phyloP scores from a whole-genome alignment of 2,797 vertebrate genomes.

The Xerus rutilus region DNA sequence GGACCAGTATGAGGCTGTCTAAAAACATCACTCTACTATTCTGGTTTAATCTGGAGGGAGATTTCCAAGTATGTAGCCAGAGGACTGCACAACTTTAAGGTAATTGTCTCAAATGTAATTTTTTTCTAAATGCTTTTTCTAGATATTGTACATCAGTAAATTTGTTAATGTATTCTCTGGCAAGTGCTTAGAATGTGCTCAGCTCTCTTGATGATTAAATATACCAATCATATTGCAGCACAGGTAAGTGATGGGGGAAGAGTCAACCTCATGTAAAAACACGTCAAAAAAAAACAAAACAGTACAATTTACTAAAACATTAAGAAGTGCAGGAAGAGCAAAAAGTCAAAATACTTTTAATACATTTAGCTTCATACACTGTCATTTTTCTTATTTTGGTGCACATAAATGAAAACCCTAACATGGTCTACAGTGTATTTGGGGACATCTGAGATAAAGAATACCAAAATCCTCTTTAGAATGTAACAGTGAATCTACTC shows the following conservation, averaged over 20 bases:
- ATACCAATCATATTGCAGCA: constrained; percentile 13
- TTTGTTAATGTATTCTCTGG: background rate
- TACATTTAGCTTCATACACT: background rate
- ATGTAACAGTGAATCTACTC: background rate
- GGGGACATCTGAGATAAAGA: constrained; percentile 1
- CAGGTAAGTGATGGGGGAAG: background rate
- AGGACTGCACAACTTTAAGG: background rate
- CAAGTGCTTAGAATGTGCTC: background rate
- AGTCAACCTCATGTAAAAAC: constrained; percentile 16
- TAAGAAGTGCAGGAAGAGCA: background rate
- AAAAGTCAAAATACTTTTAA: constrained; percentile 20
- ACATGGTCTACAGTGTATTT: background rate
- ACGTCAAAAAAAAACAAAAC: background rate
- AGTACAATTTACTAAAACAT: background rate
- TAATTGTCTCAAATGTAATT: background rate
- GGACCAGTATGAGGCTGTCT: background rate
- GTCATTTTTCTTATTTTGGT: background rate
- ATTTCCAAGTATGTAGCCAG: background rate
- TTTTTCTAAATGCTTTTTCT: constrained; percentile 30
- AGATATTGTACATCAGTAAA: background rate
- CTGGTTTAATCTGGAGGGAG: background rate
- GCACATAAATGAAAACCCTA: constrained; percentile 1
- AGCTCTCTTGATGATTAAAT: background rate
- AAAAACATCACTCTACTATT: background rate
- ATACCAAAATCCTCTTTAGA: constrained; percentile 22